Evolutionary conservation across 2,113 vertebrate genomes (phyloP), one percentile per base, ranked within the genome.

Genomic region (Epinephelus lanceolatus): DNA sequence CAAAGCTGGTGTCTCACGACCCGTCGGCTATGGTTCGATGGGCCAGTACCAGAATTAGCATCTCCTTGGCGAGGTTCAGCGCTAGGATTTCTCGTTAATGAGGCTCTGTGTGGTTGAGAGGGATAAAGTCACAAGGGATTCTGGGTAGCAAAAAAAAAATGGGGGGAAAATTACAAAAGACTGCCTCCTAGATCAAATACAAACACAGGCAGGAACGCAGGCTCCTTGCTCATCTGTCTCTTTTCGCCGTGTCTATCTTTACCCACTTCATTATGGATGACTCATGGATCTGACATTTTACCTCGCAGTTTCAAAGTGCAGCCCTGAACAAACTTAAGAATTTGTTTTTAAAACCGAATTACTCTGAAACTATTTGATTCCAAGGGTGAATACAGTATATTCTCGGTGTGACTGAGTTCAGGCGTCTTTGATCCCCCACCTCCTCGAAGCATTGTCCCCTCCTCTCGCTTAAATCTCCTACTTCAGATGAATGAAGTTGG

Each of bases 51-150:
- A 88, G 85, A 94, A 92, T 94, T 94, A 94, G 93, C 86, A 88
- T 91, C 89, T 93, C 86, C 86, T 90, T 82, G 88, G 85, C 23
- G 42, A 71, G 88, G 80, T 85, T 86, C 87, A 85, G 81, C 13
- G 53, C 88, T 91, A 87, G 91, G 87, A 88, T 95, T 93, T 94
- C 91, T 91, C 72, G 66, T 91, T 94, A 94, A 94, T 93, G 93
- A 94, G 89, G 67, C 89, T 91, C 79, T 72, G 70, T 89, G 87
- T 81, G 83, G 87, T 86, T 62, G 83, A 92, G 78, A 86, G 71
- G 72, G 89, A 87, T 86, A 71, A 73, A 87, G 76, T 86, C 90
- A 82, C 88, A 66, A 68, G 85, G 90, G 92, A 93, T 85, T 87
- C 65, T 86, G 84, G 59, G 25, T 78, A 27, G 18, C 37, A 69